phyloP scores from a whole-genome alignment of 2,113 vertebrate genomes.

The Saguinus midas region DNA sequence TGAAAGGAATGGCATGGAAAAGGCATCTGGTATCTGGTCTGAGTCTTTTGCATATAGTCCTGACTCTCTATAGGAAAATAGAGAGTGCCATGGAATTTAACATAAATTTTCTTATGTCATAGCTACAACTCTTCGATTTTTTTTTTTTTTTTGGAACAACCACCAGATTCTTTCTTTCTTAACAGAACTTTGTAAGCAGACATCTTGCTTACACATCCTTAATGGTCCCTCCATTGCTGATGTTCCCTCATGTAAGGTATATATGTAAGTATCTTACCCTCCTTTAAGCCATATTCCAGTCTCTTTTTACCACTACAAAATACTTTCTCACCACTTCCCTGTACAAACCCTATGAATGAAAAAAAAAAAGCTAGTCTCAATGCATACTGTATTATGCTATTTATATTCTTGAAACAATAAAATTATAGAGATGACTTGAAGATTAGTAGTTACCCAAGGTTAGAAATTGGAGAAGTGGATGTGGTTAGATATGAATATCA shows the following conservation, averaged over 20 bases:
- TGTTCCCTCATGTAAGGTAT: background rate
- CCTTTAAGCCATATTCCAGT: background rate
- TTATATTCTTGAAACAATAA: constrained; percentile 39
- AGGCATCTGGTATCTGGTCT: constrained; percentile 1
- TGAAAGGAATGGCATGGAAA: background rate
- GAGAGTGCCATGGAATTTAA: background rate
- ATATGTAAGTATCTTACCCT: background rate
- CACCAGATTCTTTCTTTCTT: background rate
- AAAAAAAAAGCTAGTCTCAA: background rate
- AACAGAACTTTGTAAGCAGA: background rate
- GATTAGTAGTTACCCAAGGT: background rate
- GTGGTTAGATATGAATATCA: background rate
- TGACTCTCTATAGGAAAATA: constrained; percentile 8
- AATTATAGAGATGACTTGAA: background rate
- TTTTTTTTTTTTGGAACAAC: background rate
- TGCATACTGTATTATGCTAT: background rate
- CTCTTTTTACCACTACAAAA: background rate
- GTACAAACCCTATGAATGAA: background rate
- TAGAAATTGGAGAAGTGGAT: no score
- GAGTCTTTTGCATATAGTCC: background rate
- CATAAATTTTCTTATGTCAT: background rate
- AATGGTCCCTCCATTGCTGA: background rate
- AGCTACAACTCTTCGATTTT: background rate
- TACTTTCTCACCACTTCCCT: background rate
- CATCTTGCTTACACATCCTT: background rate